A percentile compares a stretch with the other conserved stretches of the same genome.
Conservation (phyloP, 2,888 invertebrate genomes). For the Macaria notata region DNA sequence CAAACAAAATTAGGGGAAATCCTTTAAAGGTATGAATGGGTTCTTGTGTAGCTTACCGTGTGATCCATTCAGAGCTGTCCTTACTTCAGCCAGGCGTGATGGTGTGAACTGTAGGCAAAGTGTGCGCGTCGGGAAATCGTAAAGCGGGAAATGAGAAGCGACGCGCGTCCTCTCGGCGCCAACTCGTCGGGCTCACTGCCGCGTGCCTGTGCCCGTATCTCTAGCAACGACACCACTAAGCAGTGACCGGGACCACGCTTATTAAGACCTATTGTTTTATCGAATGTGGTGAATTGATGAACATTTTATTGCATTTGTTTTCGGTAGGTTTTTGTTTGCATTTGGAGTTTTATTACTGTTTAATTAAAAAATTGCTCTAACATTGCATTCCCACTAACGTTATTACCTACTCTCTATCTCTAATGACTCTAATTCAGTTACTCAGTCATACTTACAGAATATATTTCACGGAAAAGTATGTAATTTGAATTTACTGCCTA, state of each 20-base stretch:
- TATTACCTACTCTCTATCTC: no score
- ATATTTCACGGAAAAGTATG: no score
- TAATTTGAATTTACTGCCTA: no score
- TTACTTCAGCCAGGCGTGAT: conserved; percentile 25
- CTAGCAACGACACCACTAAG: conserved; percentile 6
- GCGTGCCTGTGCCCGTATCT: conserved; percentile 11
- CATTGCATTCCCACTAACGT: no score
- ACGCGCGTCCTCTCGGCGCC: conserved; percentile 26
- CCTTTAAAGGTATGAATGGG: background rate
- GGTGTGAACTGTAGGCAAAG: conserved; percentile 8
- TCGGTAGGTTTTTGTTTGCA: no score
- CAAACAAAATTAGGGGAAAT: conserved; percentile 14
- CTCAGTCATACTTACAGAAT: no score
- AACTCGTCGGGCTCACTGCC: conserved; percentile 28
- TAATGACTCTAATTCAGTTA: no score
- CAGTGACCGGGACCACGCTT: background rate
- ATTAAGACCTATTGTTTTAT: no score
- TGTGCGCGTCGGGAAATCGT: conserved; percentile 29
- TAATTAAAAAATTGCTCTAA: no score
- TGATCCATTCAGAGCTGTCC: conserved; percentile 13
- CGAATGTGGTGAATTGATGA: no score
- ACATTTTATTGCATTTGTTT: no score
- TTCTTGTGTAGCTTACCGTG: conserved; percentile 15
- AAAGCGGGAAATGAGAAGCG: conserved; percentile 25
- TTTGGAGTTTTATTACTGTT: no score